Conservation (phyloP, 2,888 invertebrate species). For the Anarsia innoxiella region DNA sequence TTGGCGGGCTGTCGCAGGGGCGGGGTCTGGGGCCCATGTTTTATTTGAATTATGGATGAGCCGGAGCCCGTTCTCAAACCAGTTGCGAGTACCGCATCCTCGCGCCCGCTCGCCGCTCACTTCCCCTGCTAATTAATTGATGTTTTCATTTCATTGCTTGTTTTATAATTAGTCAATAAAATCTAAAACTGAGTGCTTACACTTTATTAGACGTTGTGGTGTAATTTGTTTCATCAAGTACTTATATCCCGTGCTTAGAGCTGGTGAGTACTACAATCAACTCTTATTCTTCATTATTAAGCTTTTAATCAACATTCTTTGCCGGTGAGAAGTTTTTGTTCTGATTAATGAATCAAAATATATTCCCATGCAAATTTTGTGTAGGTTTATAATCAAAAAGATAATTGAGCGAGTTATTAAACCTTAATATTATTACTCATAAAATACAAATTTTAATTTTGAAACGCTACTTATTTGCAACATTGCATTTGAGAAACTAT, state of each 20-base stretch:
- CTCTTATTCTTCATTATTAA: no score
- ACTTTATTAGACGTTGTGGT: slow-evolving; percentile 49
- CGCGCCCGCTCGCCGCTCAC: slow-evolving; percentile 68
- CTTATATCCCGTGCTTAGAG: slow-evolving; percentile 20
- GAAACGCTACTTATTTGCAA: no score
- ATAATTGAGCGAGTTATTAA: no score
- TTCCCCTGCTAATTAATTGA: slow-evolving; percentile 71
- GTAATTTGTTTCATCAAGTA: slow-evolving; percentile 23
- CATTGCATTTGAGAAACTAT: no score
- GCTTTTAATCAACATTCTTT: no score
- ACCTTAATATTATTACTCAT: no score
- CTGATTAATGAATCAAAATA: no score
- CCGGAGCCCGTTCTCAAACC: slow-evolving; percentile 61
- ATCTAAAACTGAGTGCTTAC: slow-evolving; percentile 60
- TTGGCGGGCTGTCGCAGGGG: slow-evolving; percentile 68
- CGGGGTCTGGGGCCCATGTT: slow-evolving; percentile 71
- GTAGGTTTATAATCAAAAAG: no score
- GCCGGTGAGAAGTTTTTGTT: no score
- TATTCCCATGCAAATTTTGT: no score
- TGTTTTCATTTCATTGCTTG: slow-evolving; percentile 70
- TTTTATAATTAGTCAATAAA: slow-evolving; percentile 61
- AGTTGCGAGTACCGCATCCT: slow-evolving; percentile 65
- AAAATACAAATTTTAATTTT: no score
- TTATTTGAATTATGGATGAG: slow-evolving; percentile 74
- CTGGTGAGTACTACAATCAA: slow-evolving; percentile 31